Evolutionary conservation across 2,113 vertebrate species (phyloP).

Genomic region (Gobio gobio): DNA sequence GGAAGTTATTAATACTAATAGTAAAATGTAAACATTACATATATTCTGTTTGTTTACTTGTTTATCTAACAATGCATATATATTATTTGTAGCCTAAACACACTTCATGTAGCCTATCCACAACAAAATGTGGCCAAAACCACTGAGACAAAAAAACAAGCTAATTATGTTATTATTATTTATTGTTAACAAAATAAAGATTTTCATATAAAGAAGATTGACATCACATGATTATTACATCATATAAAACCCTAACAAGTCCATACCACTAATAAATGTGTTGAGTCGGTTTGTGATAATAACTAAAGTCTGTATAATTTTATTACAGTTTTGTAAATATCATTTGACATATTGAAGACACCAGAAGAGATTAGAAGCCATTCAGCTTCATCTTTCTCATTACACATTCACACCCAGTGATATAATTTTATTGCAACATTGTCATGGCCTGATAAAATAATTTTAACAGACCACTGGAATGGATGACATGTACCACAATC

Average conservation of each 20-base stretch:
- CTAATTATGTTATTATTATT: too few species aligned
- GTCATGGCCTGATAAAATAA: neutral
- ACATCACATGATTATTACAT: neutral
- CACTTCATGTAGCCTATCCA: neutral
- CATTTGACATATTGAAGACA: neutral
- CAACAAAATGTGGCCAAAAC: neutral
- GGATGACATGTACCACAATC: neutral
- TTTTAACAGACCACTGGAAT: neutral
- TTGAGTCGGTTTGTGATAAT: neutral
- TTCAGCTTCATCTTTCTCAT: neutral
- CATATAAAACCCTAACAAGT: neutral
- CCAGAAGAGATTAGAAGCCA: neutral
- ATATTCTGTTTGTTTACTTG: too few species aligned
- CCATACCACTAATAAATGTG: neutral
- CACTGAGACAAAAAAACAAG: neutral
- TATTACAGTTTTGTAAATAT: conserved; percentile 1
- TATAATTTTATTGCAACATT: neutral
- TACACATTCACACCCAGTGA: neutral
- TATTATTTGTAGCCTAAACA: neutral
- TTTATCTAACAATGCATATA: too few species aligned
- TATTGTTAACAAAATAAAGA: neutral
- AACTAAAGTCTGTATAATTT: neutral
- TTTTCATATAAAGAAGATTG: neutral
- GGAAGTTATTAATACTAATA: too few species aligned
- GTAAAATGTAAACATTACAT: too few species aligned